Evolutionary conservation across 2,797 vertebrate genomes (phyloP).

Genomic region (Hybognathus amarus): DNA sequence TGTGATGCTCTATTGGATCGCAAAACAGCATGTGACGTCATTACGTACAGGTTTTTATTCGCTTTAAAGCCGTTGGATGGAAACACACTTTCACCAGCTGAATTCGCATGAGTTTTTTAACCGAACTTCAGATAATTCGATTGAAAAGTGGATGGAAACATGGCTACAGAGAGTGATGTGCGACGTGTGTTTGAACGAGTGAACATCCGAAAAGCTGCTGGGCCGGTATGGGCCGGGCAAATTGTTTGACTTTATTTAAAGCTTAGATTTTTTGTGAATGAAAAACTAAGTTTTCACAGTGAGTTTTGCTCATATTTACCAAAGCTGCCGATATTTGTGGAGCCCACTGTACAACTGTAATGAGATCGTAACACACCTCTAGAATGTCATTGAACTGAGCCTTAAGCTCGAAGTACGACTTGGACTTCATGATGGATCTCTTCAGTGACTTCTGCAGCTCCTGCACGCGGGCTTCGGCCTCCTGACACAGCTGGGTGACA

Average conservation of each 20-base stretch:
- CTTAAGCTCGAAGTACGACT: slow-evolving; percentile 92
- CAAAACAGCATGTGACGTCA: too few relatives aligned
- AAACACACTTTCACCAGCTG: too few relatives aligned
- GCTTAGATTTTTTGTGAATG: not conserved
- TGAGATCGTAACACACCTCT: slow-evolving; percentile 76
- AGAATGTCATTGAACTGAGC: slow-evolving; percentile 89
- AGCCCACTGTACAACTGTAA: not conserved
- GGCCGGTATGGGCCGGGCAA: too few relatives aligned
- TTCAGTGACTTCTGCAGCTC: slow-evolving; percentile 87
- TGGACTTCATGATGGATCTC: slow-evolving; percentile 87
- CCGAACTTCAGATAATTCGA: too few relatives aligned
- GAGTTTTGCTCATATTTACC: not conserved
- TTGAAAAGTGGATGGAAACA: too few relatives aligned
- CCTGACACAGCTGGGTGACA: slow-evolving; percentile 87
- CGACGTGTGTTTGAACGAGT: too few relatives aligned
- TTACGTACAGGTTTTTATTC: too few relatives aligned
- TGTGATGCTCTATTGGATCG: too few relatives aligned
- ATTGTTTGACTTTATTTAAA: not conserved
- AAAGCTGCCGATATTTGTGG: not conserved
- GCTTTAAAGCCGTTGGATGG: too few relatives aligned
- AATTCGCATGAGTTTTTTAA: too few relatives aligned
- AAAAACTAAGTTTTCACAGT: not conserved
- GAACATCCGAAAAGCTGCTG: too few relatives aligned
- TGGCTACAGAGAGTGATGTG: too few relatives aligned
- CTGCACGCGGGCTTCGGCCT: slow-evolving; percentile 88